Percentiles rank a stretch among this genome's conserved stretches.
Conservation (phyloP, 1,140 invertebrate genomes). For the Conopomorpha cramerella region DNA sequence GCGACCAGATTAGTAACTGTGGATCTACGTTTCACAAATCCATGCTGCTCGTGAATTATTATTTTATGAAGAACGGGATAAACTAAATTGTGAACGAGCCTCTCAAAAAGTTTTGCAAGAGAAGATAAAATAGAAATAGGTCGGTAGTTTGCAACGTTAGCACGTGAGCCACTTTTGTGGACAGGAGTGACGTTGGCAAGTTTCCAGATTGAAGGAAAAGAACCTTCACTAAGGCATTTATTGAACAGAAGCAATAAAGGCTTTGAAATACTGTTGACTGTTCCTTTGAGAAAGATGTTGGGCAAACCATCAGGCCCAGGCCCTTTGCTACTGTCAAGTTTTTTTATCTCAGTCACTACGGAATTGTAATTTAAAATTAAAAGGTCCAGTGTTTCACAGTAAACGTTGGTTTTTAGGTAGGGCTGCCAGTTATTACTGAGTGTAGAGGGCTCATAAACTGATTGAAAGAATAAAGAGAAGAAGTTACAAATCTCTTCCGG, state of each 20-base stretch:
- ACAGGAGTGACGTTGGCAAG: constrained; percentile 3
- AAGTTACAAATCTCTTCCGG: not conserved
- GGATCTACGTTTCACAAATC: constrained; percentile 7
- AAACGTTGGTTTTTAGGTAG: not conserved
- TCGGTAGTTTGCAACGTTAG: constrained; percentile 3
- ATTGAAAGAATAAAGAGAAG: not conserved
- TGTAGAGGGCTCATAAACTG: not conserved
- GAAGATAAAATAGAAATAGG: constrained; percentile 6
- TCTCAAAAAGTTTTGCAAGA: constrained; percentile 5
- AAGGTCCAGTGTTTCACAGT: not conserved
- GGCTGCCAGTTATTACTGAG: not conserved
- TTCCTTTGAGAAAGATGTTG: not conserved
- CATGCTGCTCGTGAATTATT: constrained; percentile 5
- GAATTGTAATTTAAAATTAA: not conserved
- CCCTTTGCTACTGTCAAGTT: not conserved
- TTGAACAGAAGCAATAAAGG: not conserved
- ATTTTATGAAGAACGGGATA: constrained; percentile 1
- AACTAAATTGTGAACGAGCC: constrained; percentile 3
- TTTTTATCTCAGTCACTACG: not conserved
- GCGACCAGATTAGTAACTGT: constrained; percentile 6
- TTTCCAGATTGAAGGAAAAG: constrained; percentile 7
- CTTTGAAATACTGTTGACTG: not conserved
- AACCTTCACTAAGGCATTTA: not conserved
- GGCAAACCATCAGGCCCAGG: not conserved
- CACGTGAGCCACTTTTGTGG: constrained; percentile 4